These are phyloP conservation scores for Omphaloscelis lunosa DNA, from an alignment of 2,888 invertebrate species.

Conservation along the genomic window DNA sequence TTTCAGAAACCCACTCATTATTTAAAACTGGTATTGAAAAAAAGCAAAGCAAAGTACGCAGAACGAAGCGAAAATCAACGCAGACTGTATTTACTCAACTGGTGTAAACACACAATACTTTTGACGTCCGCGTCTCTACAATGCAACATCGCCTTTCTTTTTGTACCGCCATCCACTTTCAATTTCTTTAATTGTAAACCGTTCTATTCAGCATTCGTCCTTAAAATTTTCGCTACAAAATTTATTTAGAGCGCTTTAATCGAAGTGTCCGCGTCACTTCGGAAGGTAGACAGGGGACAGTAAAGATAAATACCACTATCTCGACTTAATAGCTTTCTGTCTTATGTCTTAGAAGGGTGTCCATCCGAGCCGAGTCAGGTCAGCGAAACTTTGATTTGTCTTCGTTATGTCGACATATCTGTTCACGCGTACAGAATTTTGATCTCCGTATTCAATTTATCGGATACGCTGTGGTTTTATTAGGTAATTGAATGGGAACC, in stretches of 20 bases:
- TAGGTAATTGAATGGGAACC: slow-evolving; percentile 47
- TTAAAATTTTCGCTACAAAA: slow-evolving; percentile 45
- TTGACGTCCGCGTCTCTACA: slow-evolving; percentile 41
- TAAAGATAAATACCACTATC: slow-evolving; percentile 88
- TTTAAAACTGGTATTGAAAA: slow-evolving; percentile 11
- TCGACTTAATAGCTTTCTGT: slow-evolving; percentile 87
- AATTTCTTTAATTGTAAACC: slow-evolving; percentile 42
- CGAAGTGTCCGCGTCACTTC: slow-evolving; percentile 79
- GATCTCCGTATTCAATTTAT: slow-evolving; percentile 75
- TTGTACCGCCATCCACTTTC: slow-evolving; percentile 41
- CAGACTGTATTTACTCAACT: slow-evolving; percentile 45
- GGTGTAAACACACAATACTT: slow-evolving; percentile 46
- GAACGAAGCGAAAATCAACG: slow-evolving; percentile 37
- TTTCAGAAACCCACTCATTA: slow-evolving; percentile 8
- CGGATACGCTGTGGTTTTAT: slow-evolving; percentile 63
- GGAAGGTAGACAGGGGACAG: slow-evolving; percentile 73
- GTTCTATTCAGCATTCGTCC: slow-evolving; percentile 25
- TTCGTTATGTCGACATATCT: slow-evolving; percentile 86
- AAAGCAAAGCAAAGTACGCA: slow-evolving; percentile 26
- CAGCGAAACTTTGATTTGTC: slow-evolving; percentile 87
- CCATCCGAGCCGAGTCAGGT: slow-evolving; percentile 80
- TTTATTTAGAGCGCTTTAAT: slow-evolving; percentile 73
- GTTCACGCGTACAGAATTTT: slow-evolving; percentile 78
- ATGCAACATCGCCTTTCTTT: slow-evolving; percentile 35
- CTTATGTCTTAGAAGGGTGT: slow-evolving; percentile 82